Percentiles rank a stretch among this genome's conserved stretches.
These are phyloP conservation scores for Schizopygopsis pylzovi DNA, from an alignment of 2,797 vertebrate species.

Conservation along the genomic window DNA sequence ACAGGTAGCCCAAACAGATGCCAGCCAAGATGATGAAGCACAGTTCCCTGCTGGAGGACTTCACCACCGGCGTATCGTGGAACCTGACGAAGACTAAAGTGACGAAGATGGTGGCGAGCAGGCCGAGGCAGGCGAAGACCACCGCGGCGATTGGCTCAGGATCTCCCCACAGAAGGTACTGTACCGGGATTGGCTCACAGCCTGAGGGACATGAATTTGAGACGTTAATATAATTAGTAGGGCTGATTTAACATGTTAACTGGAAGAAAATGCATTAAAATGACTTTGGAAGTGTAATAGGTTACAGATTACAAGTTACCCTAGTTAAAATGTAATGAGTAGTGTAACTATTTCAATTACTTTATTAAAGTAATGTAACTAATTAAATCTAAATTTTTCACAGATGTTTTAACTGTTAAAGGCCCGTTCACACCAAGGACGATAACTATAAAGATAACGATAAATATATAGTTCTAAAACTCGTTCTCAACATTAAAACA, in stretches of 20 bases:
- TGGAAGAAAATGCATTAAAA: not conserved
- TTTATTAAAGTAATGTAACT: too few relatives aligned
- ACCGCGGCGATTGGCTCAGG: conserved; percentile 98
- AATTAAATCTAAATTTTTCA: too few relatives aligned
- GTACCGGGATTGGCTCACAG: conserved; percentile 93
- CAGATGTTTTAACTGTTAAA: too few relatives aligned
- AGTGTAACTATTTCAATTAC: too few relatives aligned
- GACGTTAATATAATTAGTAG: not conserved
- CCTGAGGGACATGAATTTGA: conserved; percentile 72
- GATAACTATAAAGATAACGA: too few relatives aligned
- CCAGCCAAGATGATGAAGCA: conserved; percentile 98
- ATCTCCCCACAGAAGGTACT: conserved; percentile 95
- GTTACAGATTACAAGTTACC: not conserved
- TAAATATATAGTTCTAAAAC: too few relatives aligned
- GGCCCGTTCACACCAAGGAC: too few relatives aligned
- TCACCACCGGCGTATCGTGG: conserved; percentile 96
- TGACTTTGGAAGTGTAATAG: not conserved
- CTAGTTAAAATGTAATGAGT: too few relatives aligned
- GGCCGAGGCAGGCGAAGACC: conserved; percentile 93
- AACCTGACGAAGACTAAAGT: conserved; percentile 93
- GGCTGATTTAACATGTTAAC: not conserved
- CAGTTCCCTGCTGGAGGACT: conserved; percentile 97
- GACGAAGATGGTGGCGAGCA: conserved; percentile 94
- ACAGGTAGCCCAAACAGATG: conserved; percentile 95
- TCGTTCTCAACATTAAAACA: too few relatives aligned